Percentiles rank a stretch among this genome's conserved stretches.
phyloP scores from a whole-genome alignment of 2,888 invertebrate genomes.

The Caenorhabditis parvicauda region DNA sequence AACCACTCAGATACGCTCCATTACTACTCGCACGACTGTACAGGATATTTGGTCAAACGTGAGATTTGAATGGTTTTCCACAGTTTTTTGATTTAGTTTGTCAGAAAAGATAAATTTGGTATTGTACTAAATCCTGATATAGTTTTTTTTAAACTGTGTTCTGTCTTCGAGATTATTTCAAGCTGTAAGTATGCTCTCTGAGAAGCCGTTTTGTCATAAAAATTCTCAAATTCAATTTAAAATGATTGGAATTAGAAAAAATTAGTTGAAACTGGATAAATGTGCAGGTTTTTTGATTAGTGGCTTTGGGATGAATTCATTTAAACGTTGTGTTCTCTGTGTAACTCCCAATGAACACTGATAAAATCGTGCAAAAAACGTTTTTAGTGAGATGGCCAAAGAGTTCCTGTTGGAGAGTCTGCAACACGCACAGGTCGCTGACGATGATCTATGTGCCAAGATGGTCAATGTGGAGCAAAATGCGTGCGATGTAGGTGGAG shows the following conservation, averaged over 20 bases:
- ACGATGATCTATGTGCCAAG: constrained; percentile 17
- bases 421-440: constrained; percentile 24
- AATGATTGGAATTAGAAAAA: not conserved
- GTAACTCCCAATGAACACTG: too few species aligned
- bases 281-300: too few species aligned
- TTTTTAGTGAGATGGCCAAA: constrained; percentile 8
- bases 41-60: constrained; percentile 28
- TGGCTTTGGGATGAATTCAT: too few species aligned
- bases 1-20: constrained; percentile 25
- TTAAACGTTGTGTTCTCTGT: too few species aligned
- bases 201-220: not conserved
- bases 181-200: not conserved
- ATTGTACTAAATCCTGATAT: too few species aligned
- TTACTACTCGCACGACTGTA: constrained; percentile 23
- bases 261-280: not conserved
- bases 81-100: not conserved
- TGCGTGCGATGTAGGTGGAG: too few species aligned
- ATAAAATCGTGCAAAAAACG: not conserved
- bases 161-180: too few species aligned
- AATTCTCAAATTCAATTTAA: not conserved
- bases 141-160: too few species aligned
- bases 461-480: constrained; percentile 23
- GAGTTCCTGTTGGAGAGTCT: constrained; percentile 15
- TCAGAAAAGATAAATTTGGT: too few species aligned
- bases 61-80: not conserved